Evolutionary conservation across 2,113 vertebrate species (phyloP).

Genomic region (Channa argus): DNA sequence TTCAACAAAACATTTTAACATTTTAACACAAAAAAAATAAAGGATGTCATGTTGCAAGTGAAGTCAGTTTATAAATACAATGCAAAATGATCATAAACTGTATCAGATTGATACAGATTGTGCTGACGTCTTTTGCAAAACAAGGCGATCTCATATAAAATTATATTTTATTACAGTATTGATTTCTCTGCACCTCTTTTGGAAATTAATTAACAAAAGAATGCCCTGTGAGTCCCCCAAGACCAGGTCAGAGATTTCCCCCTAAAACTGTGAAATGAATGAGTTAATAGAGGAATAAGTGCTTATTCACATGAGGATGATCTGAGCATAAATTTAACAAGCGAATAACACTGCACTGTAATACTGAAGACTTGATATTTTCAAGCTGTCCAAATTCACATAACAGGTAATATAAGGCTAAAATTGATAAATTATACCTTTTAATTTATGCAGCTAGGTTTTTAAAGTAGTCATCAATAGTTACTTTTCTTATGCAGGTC

Average conservation of each 20-base stretch:
- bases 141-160: too few relatives aligned
- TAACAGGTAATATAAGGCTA: neutral
- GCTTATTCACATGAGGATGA: neutral
- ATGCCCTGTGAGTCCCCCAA: neutral
- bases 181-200: neutral
- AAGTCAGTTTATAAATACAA: neutral
- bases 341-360: too few relatives aligned
- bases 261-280: neutral
- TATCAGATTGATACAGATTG: neutral
- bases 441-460: neutral
- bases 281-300: neutral
- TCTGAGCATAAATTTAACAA: neutral
- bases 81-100: neutral
- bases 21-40: neutral
- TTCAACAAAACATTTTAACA: neutral
- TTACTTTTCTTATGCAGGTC: conserved; percentile 73
- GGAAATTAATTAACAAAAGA: too few relatives aligned
- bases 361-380: too few relatives aligned
- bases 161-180: neutral
- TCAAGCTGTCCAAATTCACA: neutral
- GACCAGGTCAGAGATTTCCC: too few relatives aligned
- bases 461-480: neutral
- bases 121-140: neutral
- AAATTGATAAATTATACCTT: neutral
- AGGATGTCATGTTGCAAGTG: neutral